phyloP scores from a whole-genome alignment of 1,140 invertebrate species.

The Leptonema lineaticorne region DNA sequence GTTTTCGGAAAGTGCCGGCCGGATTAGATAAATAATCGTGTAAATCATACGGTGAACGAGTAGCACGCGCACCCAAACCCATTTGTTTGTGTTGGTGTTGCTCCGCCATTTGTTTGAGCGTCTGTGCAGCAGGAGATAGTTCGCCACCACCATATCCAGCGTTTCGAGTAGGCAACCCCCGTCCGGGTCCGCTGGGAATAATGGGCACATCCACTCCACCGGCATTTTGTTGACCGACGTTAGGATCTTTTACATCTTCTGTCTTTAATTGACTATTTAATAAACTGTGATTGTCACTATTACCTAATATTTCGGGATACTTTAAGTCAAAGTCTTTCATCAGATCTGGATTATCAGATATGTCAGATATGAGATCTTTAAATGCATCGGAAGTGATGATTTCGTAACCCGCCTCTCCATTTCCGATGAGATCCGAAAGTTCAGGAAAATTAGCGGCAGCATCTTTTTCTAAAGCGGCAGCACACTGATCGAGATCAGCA shows the following conservation, averaged over 20 bases:
- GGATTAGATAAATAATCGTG: constrained; percentile 39
- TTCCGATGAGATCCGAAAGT: constrained; percentile 76
- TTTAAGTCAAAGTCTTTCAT: constrained; percentile 79
- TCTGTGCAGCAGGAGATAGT: constrained; percentile 86
- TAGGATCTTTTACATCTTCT: constrained; percentile 26
- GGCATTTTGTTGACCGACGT: constrained; percentile 4
- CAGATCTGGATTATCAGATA: constrained; percentile 80
- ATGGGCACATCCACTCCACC: constrained; percentile 27
- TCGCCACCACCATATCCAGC: constrained; percentile 55
- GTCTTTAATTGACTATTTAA: constrained; percentile 41
- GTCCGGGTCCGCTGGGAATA: constrained; percentile 53
- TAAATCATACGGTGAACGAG: constrained; percentile 35
- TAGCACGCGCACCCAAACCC: constrained; percentile 44
- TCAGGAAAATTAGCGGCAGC: constrained; percentile 74
- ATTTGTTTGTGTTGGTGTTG: constrained; percentile 83
- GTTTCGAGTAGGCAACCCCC: constrained; percentile 45
- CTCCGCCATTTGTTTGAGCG: constrained; percentile 93
- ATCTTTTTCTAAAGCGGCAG: constrained; percentile 77
- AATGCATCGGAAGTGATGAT: constrained; percentile 78
- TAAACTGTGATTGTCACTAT: constrained; percentile 29
- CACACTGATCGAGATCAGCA: constrained; percentile 77
- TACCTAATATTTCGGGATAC: constrained; percentile 52
- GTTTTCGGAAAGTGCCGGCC: constrained; percentile 46
- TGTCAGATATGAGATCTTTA: constrained; percentile 86
- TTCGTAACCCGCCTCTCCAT: constrained; percentile 80